phyloP scores from a whole-genome alignment of 2,888 invertebrate genomes.

The Bombyx huttoni region DNA sequence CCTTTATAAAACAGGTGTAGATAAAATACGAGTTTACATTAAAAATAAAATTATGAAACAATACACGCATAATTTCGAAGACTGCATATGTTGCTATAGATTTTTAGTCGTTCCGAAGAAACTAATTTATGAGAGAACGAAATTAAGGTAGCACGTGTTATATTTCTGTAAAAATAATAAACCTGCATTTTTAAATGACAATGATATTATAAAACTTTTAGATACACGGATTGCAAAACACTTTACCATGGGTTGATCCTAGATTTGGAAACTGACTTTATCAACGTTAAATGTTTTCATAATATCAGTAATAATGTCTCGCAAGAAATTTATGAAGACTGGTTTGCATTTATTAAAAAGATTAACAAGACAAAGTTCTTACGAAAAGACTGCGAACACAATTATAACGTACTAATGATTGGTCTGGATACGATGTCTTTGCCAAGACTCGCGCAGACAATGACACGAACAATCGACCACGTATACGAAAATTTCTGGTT shows the following conservation, averaged over 20 bases:
- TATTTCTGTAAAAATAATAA: neutral
- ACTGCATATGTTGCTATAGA: conserved; percentile 42
- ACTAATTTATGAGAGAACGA: conserved; percentile 3
- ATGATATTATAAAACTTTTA: conserved; percentile 9
- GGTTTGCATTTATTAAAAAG: conserved; percentile 57
- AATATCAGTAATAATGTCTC: conserved; percentile 26
- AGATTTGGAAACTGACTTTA: conserved; percentile 37
- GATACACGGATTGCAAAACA: conserved; percentile 35
- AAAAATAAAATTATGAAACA: conserved; percentile 26
- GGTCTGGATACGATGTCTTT: conserved; percentile 91
- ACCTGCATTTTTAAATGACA: no score
- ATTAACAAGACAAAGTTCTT: conserved; percentile 30
- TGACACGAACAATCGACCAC: conserved; percentile 80
- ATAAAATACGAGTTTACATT: conserved; percentile 30
- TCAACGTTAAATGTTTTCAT: conserved; percentile 44
- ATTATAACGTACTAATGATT: conserved; percentile 78
- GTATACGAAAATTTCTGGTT: conserved; percentile 79
- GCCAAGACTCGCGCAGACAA: conserved; percentile 80
- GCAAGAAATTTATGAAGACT: conserved; percentile 42
- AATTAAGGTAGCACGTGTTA: neutral
- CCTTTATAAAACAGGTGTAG: conserved; percentile 27
- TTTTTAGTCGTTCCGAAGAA: conserved; percentile 22
- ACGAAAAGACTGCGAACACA: conserved; percentile 17
- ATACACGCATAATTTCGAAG: conserved; percentile 23
- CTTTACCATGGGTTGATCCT: conserved; percentile 28